Conservation (phyloP, 2,888 invertebrate genomes). For the Beris morrisii region DNA sequence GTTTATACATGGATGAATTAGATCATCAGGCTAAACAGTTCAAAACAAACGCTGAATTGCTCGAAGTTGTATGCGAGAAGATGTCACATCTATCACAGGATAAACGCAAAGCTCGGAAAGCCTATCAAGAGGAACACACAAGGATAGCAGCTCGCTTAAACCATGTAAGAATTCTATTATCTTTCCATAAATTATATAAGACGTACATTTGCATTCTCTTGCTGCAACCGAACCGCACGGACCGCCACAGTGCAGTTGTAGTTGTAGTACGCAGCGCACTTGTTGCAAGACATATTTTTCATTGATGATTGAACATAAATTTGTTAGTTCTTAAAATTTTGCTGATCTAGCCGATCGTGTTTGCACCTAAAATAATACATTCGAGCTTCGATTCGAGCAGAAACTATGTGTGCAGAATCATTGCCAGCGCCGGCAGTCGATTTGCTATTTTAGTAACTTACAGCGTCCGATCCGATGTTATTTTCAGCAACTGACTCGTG, state of each 20-base stretch:
- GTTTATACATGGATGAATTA: slow-evolving; percentile 84
- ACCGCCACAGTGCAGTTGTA: too few species aligned
- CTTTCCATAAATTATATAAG: background rate
- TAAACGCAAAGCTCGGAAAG: slow-evolving; percentile 81
- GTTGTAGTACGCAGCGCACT: too few species aligned
- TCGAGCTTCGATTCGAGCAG: too few species aligned
- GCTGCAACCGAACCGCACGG: too few species aligned
- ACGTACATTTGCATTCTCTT: background rate
- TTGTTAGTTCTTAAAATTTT: too few species aligned
- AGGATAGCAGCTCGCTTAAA: slow-evolving; percentile 79
- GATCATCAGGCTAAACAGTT: slow-evolving; percentile 82
- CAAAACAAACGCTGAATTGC: slow-evolving; percentile 80
- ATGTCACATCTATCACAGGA: slow-evolving; percentile 80
- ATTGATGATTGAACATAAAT: too few species aligned
- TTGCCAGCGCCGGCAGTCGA: slow-evolving; percentile 5
- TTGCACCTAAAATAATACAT: too few species aligned
- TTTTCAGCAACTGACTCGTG: slow-evolving; percentile 17
- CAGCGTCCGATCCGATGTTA: background rate
- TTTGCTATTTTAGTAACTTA: slow-evolving; percentile 2
- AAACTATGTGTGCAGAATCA: background rate
- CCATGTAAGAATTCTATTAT: slow-evolving; percentile 63
- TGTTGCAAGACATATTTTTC: too few species aligned
- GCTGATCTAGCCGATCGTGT: too few species aligned
- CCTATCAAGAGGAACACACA: slow-evolving; percentile 86
- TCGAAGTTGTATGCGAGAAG: slow-evolving; percentile 82